Evolutionary conservation across 2,797 vertebrate species (phyloP).

Genomic region (Tenualosa thibaudeaui): DNA sequence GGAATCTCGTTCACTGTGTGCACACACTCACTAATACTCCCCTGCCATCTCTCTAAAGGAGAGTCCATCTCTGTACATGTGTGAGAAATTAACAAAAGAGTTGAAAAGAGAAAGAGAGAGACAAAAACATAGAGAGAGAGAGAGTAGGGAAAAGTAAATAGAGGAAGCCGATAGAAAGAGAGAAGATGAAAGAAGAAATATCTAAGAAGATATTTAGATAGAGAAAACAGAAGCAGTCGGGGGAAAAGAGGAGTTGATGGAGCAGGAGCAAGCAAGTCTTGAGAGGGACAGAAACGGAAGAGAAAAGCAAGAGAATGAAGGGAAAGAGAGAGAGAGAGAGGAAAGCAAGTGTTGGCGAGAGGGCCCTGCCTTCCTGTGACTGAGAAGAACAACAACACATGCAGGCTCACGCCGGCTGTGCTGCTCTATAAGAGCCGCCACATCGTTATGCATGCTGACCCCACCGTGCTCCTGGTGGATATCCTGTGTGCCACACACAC

Average conservation of each 20-base stretch:
- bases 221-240: no score
- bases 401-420: conserved; percentile 30
- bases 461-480: conserved; percentile 55
- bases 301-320: background rate
- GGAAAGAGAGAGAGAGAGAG: background rate
- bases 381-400: background rate
- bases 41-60: no score
- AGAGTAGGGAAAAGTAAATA: background rate
- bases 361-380: no score
- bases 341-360: background rate
- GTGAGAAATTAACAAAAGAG: background rate
- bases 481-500: conserved; percentile 43
- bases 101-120: background rate
- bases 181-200: background rate
- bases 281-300: background rate
- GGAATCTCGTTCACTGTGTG: no score
- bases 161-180: background rate
- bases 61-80: no score
- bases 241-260: background rate
- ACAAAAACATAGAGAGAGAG: background rate
- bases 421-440: conserved; percentile 50
- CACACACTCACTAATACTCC: no score
- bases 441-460: conserved; percentile 44
- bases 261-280: background rate
- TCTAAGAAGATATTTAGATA: background rate